Base-by-base conservation (phyloP, 1,140 invertebrate species). In the Cyclina sinensis region DNA sequence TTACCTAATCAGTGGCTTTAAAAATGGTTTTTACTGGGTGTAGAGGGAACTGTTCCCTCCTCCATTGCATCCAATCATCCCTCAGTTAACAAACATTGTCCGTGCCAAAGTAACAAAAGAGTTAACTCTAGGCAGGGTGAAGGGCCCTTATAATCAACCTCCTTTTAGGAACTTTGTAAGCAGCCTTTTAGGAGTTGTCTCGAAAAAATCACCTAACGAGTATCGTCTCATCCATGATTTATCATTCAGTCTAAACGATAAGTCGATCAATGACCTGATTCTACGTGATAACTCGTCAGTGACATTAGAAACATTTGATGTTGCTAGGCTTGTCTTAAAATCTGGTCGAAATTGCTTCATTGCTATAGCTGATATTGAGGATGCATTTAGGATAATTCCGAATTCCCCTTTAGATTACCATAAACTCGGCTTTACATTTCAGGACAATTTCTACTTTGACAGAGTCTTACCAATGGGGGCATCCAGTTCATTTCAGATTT, bases 321-420 rank as follows among this genome's bases (percentile, higher is more conserved):
- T 79, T 21, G 30, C 57, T 27, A 9, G 3, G 0, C 43, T 86
- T 14, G n/a, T 86, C 39, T 12, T n/a, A 16, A 27, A 65, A 18
- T 2, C 27, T 39, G 84, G 84, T 0, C 12, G 16, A 24, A 43
- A 51, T 24, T 76, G 24, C n/a, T 32, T 79, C n/a, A 48, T 86
- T 0, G 84, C 84, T 27, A 86, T 79, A 65, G 51, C 57, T 37
- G 73, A 86, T 59, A 80, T 87, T 30, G 74, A 79, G n/a, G 85
- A 87, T 2, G 74, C 37, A 30, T 80, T 87, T 37, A 0, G 73
- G n/a, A 78, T 79, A 0, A 87, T 80, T 21, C 85, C 74, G 12
- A 65, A 79, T 46, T 65, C 51, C 9, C 74, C 73, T 14, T 1
- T 43, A 18, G 76, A 87, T 48, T 68, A 24, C 43, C 21, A 65